These are phyloP conservation scores for Esox masquinongy DNA, from an alignment of 2,797 vertebrate genomes.

Conservation along the genomic window DNA sequence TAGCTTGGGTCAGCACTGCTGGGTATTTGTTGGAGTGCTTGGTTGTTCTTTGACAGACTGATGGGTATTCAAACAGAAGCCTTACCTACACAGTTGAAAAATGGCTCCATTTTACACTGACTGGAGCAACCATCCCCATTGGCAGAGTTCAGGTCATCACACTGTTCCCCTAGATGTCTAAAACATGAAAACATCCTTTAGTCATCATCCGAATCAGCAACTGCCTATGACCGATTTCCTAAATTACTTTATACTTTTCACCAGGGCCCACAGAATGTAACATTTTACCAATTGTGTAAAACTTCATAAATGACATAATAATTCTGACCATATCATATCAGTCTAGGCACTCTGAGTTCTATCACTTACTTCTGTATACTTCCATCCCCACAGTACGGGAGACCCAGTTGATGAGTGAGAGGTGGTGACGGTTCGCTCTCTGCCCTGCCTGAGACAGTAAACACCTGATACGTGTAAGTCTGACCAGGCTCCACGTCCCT, in stretches of 20 bases:
- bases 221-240: too few relatives aligned
- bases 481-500: conserved; percentile 81
- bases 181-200: too few relatives aligned
- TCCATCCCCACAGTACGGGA: conserved; percentile 93
- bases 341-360: too few relatives aligned
- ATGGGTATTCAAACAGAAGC: conserved; percentile 22
- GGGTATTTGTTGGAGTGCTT: too few relatives aligned
- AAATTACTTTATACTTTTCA: too few relatives aligned
- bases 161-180: conserved; percentile 83
- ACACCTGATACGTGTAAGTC: conserved; percentile 85
- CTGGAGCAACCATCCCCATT: conserved; percentile 95
- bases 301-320: too few relatives aligned
- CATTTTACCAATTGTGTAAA: too few relatives aligned
- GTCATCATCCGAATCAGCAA: too few relatives aligned
- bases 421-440: conserved; percentile 89
- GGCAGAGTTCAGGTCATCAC: conserved; percentile 93
- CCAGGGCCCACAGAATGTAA: too few relatives aligned
- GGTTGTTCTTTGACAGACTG: too few relatives aligned
- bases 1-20: too few relatives aligned
- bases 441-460: conserved; percentile 78
- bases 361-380: conserved; percentile 85
- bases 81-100: conserved; percentile 96
- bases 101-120: conserved; percentile 89
- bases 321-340: too few relatives aligned
- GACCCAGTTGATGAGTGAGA: conserved; percentile 82